These are phyloP conservation scores for Poeciliopsis retropinna DNA, from an alignment of 2,113 vertebrate species.

Conservation along the genomic window DNA sequence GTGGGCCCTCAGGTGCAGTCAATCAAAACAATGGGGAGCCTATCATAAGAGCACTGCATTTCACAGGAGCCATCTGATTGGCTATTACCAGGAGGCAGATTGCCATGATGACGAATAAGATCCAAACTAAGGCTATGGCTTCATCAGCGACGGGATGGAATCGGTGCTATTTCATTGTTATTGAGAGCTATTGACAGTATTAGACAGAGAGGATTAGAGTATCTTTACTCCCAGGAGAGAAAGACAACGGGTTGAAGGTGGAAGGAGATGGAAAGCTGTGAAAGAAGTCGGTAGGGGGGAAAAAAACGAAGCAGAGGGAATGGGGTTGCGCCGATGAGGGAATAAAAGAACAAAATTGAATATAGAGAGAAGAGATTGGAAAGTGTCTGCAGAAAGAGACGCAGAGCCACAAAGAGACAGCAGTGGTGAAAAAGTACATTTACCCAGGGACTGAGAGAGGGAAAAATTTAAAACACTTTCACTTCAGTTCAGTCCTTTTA, in stretches of 20 bases:
- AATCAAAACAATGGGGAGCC: constrained; percentile 76
- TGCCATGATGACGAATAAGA: constrained; percentile 72
- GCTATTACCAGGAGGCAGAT: constrained; percentile 75
- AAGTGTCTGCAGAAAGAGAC: constrained; percentile 56
- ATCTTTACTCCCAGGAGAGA: constrained; percentile 54
- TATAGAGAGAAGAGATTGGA: constrained; percentile 67
- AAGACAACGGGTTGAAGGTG: constrained; percentile 17
- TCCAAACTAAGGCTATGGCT: constrained; percentile 58
- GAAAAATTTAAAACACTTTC: constrained; percentile 16
- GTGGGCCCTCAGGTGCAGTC: constrained; percentile 72
- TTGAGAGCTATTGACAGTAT: constrained; percentile 75
- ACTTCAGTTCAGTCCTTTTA: constrained; percentile 7
- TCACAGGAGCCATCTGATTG: constrained; percentile 70
- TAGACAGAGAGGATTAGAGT: constrained; percentile 70
- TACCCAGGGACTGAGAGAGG: constrained; percentile 29
- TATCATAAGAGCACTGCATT: constrained; percentile 67
- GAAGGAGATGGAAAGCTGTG: constrained; percentile 33
- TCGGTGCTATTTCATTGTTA: constrained; percentile 73
- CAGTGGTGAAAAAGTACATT: constrained; percentile 37
- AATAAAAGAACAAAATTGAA: constrained; percentile 72
- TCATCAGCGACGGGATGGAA: constrained; percentile 70
- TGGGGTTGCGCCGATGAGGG: constrained; percentile 39
- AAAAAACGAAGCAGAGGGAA: constrained; percentile 37
- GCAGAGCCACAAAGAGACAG: constrained; percentile 21
- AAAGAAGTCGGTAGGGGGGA: constrained; percentile 37